Conservation (phyloP, 2,797 vertebrate species). For the Molothrus ater region DNA sequence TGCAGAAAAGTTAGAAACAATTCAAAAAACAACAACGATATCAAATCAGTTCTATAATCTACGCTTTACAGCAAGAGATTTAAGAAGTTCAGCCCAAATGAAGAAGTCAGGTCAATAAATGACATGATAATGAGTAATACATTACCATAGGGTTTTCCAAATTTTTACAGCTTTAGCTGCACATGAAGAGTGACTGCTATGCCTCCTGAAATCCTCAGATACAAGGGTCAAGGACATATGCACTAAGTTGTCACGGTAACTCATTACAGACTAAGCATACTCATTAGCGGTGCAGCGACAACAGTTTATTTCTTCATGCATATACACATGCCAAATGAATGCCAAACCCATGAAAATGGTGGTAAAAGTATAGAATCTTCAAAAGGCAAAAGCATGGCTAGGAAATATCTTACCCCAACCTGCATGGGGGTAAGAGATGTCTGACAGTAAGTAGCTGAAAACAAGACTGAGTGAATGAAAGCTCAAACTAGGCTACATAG, state of each 20-base stretch:
- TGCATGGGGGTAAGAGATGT: neutral
- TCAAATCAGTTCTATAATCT: neutral
- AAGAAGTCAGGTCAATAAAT: neutral
- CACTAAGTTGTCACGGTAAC: neutral
- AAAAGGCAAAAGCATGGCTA: neutral
- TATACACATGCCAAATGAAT: neutral
- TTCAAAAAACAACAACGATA: neutral
- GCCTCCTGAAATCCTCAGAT: neutral
- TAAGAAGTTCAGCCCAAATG: neutral
- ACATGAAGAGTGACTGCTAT: neutral
- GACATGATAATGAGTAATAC: neutral
- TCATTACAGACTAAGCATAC: neutral
- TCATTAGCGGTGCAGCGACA: neutral
- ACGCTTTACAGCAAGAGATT: neutral
- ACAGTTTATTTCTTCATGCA: neutral
- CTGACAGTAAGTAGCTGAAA: neutral
- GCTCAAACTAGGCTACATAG: neutral
- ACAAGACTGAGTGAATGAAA: neutral
- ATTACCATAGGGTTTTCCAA: neutral
- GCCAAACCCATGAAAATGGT: neutral
- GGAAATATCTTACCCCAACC: neutral
- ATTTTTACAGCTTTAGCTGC: neutral
- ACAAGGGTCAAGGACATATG: neutral
- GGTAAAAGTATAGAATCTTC: neutral
- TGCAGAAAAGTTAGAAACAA: neutral